These are phyloP conservation scores for Pelmatolapia mariae DNA, from an alignment of 2,113 vertebrate genomes.

Conservation along the genomic window DNA sequence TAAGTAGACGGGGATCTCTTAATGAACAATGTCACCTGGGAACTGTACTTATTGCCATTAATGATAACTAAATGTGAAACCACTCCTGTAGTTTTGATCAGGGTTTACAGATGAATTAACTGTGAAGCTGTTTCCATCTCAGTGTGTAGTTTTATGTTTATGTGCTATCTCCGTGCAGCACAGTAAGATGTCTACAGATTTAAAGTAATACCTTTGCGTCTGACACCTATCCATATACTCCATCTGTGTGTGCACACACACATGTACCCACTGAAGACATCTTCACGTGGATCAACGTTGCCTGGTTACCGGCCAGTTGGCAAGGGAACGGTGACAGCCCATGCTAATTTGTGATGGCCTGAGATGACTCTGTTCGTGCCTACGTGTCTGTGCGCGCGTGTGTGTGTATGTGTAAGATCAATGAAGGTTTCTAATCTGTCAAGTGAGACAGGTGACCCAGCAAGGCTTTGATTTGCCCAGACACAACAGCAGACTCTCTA, in stretches of 20 bases:
- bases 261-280: slow-evolving; percentile 13
- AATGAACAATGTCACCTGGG: not conserved
- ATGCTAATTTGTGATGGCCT: slow-evolving; percentile 42
- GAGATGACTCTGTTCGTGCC: not conserved
- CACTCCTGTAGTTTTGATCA: not conserved
- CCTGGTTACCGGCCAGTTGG: slow-evolving; percentile 63
- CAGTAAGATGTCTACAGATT: not conserved
- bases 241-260: not conserved
- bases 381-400: not conserved
- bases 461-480: slow-evolving; percentile 5
- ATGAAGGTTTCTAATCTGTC: slow-evolving; percentile 26
- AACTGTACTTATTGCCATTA: not conserved
- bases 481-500: not conserved
- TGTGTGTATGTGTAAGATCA: not conserved
- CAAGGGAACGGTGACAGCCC: slow-evolving; percentile 46
- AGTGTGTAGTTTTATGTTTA: not conserved
- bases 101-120: not conserved
- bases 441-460: slow-evolving; percentile 28
- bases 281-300: slow-evolving; percentile 38
- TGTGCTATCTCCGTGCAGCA: not conserved
- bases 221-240: not conserved
- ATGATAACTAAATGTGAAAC: not conserved
- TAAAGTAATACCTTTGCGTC: not conserved
- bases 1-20: not conserved
- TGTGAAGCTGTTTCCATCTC: not conserved